Conservation (phyloP, 2,797 vertebrate genomes). For the Urosaurus nigricauda region DNA sequence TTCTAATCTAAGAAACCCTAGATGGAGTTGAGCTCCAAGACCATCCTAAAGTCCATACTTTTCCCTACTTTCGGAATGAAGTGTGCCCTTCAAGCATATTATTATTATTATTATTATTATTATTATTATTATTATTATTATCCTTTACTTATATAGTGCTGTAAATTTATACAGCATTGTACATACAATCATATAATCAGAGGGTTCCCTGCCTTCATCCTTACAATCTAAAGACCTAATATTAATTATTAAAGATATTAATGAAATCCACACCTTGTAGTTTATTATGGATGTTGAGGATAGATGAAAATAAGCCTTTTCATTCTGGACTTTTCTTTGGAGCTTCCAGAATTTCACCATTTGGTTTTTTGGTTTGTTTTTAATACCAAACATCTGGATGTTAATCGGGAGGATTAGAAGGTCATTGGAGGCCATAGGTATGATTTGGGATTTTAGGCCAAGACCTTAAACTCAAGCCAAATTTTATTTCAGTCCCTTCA, state of each 20-base stretch:
- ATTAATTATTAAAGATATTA: no score
- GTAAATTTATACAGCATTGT: no score
- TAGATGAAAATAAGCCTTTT: not conserved
- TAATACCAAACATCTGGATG: not conserved
- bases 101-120: no score
- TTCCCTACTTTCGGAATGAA: no score
- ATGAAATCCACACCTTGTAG: not conserved
- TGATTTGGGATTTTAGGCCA: not conserved
- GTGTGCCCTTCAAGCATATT: not conserved
- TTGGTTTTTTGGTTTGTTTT: not conserved
- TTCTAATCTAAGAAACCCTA: no score
- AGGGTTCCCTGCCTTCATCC: no score
- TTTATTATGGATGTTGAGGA: not conserved
- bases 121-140: no score
- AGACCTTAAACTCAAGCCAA: not conserved
- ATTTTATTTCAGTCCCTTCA: slow-evolving; percentile 6
- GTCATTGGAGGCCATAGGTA: not conserved
- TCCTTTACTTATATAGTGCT: no score
- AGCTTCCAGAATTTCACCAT: not conserved
- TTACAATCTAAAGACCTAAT: no score
- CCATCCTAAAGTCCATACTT: no score
- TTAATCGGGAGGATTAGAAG: not conserved
- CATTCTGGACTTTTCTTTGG: not conserved
- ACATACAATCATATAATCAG: no score
- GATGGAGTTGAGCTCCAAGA: no score